These are phyloP conservation scores for Drosophila pseudotalamancana DNA, from an alignment of 2,888 invertebrate species.

Conservation along the genomic window DNA sequence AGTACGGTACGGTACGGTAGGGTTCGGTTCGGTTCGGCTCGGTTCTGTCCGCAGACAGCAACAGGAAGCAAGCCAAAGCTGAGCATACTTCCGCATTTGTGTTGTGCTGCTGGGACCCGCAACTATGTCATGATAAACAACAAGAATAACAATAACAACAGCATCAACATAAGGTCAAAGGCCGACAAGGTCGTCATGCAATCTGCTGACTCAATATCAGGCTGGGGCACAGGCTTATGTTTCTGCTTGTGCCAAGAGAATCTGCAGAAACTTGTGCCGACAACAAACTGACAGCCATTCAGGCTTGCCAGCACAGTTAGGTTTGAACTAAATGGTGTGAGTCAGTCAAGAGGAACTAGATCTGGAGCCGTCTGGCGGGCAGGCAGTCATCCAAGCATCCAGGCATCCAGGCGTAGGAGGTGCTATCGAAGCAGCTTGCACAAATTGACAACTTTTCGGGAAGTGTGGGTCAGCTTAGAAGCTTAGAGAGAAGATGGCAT, in stretches of 20 bases:
- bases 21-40: not conserved
- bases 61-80: slow-evolving; percentile 65
- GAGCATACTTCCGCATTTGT: slow-evolving; percentile 59
- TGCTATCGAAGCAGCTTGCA: slow-evolving; percentile 44
- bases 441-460: slow-evolving; percentile 54
- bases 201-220: slow-evolving; percentile 66
- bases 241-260: slow-evolving; percentile 15
- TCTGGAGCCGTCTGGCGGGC: slow-evolving; percentile 7
- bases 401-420: not conserved
- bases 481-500: not conserved
- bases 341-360: slow-evolving; percentile 8
- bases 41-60: slow-evolving; percentile 14
- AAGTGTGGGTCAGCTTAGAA: slow-evolving; percentile 1
- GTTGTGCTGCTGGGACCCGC: slow-evolving; percentile 33
- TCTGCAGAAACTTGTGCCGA: slow-evolving; percentile 33
- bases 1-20: not conserved
- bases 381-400: not conserved
- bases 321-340: slow-evolving; percentile 43
- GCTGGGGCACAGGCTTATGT: slow-evolving; percentile 23
- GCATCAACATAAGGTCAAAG: slow-evolving; percentile 23
- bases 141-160: slow-evolving; percentile 11
- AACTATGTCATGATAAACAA: slow-evolving; percentile 67
- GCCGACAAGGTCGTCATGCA: slow-evolving; percentile 13
- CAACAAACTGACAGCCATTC: slow-evolving; percentile 36
- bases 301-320: slow-evolving; percentile 55